These are phyloP conservation scores for Solenopsis invicta DNA, from an alignment of 1,140 invertebrate genomes.

Conservation along the genomic window DNA sequence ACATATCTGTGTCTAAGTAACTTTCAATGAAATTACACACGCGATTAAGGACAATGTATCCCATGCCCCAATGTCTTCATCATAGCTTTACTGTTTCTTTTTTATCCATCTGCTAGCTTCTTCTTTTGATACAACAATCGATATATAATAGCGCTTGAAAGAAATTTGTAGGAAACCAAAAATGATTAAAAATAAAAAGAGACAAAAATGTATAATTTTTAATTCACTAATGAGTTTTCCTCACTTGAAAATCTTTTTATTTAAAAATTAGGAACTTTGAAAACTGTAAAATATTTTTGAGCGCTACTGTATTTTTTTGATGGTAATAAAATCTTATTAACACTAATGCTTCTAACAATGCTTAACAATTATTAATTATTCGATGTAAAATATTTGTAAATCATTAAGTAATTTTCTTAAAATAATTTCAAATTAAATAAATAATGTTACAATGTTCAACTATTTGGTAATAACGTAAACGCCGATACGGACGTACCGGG, in stretches of 20 bases:
- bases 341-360: neutral
- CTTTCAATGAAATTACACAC: neutral
- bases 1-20: slow-evolving; percentile 11
- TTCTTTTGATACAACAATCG: neutral
- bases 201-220: too few species aligned
- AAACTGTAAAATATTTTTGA: too few species aligned
- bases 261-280: too few species aligned
- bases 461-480: neutral
- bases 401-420: neutral
- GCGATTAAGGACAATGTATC: slow-evolving; percentile 19
- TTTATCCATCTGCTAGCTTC: neutral
- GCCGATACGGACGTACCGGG: neutral
- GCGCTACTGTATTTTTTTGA: neutral
- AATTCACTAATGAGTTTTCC: too few species aligned
- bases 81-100: neutral
- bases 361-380: neutral
- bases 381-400: neutral
- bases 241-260: too few species aligned
- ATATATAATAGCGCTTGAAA: neutral
- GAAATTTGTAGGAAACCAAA: too few species aligned
- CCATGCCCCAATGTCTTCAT: neutral
- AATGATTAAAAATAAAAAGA: too few species aligned
- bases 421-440: neutral
- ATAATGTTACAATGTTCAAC: neutral
- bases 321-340: neutral